Evolutionary conservation across 2,888 invertebrate species (phyloP), one percentile per base, ranked within the genome.

Genomic region (Geotrupes spiniger): DNA sequence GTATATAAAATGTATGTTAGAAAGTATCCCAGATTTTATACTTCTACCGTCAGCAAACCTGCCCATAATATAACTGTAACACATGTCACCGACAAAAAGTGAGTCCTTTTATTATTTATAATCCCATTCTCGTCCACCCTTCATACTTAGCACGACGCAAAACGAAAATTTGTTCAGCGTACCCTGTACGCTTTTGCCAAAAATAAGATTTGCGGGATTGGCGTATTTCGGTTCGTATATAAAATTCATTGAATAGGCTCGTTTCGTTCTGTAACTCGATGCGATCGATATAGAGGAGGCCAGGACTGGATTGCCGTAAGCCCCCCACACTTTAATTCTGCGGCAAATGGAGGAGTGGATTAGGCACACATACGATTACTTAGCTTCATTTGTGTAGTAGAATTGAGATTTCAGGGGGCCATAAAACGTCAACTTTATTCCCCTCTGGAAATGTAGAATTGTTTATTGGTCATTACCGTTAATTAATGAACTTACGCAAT

Each of bases 161-260:
- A n/a, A n/a, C n/a, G n/a, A n/a, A n/a, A n/a, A n/a, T n/a, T n/a
- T n/a, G n/a, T n/a, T n/a, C n/a, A n/a, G n/a, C n/a, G n/a, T n/a
- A n/a, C n/a, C n/a, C n/a, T n/a, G n/a, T n/a, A n/a, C n/a, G n/a
- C n/a, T n/a, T n/a, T n/a, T n/a, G n/a, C n/a, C n/a, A n/a, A 21
- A 21, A 21, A 21, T 6, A 6, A 21, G 6, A 21, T 21, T 21
- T 21, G 6, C 6, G 21, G 21, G 6, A 3, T 21, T 4, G 4
- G 6, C 21, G 4, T 21, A 21, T 10, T 33, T 10, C 33, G 15
- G 11, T 8, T 33, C 33, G 33, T 33, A 33, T 33, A 33, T 8
- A 33, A 33, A 10, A 33, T 33, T 33, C 15, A n/a, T 33, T 33
- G 33, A 33, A 33, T 33, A 33, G 33, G 33, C 33, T 33, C 33